phyloP scores from a whole-genome alignment of 2,113 vertebrate species.

The Mus pahari region DNA sequence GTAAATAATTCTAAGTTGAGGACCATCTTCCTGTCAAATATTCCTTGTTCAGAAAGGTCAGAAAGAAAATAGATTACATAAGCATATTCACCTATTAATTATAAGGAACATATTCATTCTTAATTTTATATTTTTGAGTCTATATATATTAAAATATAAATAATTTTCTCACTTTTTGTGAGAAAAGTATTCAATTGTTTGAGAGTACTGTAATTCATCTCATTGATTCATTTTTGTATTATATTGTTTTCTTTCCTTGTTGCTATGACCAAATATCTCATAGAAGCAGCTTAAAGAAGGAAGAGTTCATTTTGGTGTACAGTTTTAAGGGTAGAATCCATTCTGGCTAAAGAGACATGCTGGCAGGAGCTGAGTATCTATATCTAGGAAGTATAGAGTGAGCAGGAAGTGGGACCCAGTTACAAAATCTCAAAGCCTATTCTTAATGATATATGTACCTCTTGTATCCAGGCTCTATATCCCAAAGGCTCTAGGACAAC shows the following conservation, averaged over 20 bases:
- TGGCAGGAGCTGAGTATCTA: background rate
- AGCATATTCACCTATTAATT: background rate
- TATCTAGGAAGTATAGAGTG: background rate
- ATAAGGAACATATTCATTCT: background rate
- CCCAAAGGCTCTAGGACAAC: background rate
- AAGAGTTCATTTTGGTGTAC: background rate
- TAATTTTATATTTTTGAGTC: background rate
- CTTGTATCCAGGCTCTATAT: background rate
- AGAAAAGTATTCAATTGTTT: background rate
- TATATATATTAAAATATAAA: background rate
- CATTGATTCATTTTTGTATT: background rate
- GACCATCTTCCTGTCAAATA: background rate
- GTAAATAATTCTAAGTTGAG: background rate
- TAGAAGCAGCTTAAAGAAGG: background rate
- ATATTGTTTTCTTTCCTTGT: background rate
- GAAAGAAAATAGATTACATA: background rate
- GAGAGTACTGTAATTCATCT: background rate
- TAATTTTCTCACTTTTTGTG: background rate
- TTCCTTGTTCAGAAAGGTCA: background rate
- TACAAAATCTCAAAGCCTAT: background rate
- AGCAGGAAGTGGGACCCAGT: background rate
- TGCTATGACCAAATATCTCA: background rate
- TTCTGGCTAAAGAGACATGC: background rate
- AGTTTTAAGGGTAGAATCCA: too few species aligned
- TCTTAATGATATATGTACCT: background rate